These are phyloP conservation scores for Colaptes auratus DNA, from an alignment of 2,113 vertebrate genomes.

Conservation along the genomic window DNA sequence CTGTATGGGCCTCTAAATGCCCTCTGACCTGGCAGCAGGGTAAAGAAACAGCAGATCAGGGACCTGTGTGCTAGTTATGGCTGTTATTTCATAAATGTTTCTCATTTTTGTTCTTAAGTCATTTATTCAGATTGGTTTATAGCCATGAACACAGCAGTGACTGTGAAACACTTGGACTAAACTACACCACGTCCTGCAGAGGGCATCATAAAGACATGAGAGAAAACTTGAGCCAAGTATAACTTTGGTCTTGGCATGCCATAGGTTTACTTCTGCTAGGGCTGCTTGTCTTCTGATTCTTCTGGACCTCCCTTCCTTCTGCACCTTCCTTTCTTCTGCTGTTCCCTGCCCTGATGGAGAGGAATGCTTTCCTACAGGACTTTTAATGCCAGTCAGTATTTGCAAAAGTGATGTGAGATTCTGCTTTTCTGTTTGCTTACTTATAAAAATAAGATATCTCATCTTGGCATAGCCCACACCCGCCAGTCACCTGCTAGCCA, in stretches of 20 bases:
- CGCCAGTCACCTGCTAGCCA: neutral
- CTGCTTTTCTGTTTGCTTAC: neutral
- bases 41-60: neutral
- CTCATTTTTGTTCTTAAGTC: neutral
- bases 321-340: neutral
- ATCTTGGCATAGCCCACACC: neutral
- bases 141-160: neutral
- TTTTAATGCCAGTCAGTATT: neutral
- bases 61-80: neutral
- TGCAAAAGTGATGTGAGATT: neutral
- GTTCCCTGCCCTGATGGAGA: neutral
- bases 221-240: neutral
- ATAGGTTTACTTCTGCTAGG: neutral
- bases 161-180: neutral
- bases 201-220: accelerated
- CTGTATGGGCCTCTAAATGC: too few relatives aligned
- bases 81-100: neutral
- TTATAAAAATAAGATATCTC: neutral
- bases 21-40: neutral
- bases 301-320: neutral
- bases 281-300: neutral
- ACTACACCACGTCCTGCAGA: neutral
- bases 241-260: too few relatives aligned
- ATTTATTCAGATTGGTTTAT: neutral
- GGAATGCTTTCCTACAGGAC: neutral